A percentile compares a stretch with the other conserved stretches of the same genome.
phyloP scores from a whole-genome alignment of 2,797 vertebrate genomes.

The Telmatherina bonti region DNA sequence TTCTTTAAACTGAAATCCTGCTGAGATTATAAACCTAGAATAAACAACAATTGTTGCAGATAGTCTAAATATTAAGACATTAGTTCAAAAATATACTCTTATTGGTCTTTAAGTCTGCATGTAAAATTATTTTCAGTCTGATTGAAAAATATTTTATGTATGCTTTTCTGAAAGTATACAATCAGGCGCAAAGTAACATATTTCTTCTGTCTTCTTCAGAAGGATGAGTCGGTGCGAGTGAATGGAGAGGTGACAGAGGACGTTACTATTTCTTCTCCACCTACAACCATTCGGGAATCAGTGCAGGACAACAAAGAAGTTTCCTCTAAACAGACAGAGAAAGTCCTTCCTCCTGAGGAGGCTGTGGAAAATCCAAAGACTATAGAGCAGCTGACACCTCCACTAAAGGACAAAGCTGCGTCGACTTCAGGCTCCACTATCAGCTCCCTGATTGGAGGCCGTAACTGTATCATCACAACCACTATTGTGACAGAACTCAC shows the following conservation, averaged over 20 bases:
- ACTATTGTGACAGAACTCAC: slow-evolving; percentile 84
- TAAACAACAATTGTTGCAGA: neutral
- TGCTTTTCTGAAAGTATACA: neutral
- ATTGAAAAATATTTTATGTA: neutral
- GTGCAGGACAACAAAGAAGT: slow-evolving; percentile 33
- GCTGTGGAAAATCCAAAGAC: slow-evolving; percentile 18
- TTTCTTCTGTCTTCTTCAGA: slow-evolving; percentile 43
- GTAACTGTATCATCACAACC: slow-evolving; percentile 80
- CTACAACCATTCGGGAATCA: slow-evolving; percentile 25
- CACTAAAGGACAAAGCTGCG: slow-evolving; percentile 32
- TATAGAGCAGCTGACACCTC: slow-evolving; percentile 19
- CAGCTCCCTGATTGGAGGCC: slow-evolving; percentile 73
- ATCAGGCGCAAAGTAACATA: neutral
- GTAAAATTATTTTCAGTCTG: neutral
- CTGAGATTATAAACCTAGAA: neutral
- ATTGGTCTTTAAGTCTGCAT: neutral
- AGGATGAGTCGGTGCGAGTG: slow-evolving; percentile 88
- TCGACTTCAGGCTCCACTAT: slow-evolving; percentile 66
- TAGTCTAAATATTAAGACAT: neutral
- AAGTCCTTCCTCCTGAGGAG: slow-evolving; percentile 30
- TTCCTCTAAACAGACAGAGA: slow-evolving; percentile 17
- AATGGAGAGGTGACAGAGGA: slow-evolving; percentile 83
- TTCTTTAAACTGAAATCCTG: no score
- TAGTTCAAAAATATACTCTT: neutral
- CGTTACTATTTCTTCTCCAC: slow-evolving; percentile 14